These are phyloP conservation scores for Eremobia ochroleuca DNA, from an alignment of 2,888 invertebrate species.

Conservation along the genomic window DNA sequence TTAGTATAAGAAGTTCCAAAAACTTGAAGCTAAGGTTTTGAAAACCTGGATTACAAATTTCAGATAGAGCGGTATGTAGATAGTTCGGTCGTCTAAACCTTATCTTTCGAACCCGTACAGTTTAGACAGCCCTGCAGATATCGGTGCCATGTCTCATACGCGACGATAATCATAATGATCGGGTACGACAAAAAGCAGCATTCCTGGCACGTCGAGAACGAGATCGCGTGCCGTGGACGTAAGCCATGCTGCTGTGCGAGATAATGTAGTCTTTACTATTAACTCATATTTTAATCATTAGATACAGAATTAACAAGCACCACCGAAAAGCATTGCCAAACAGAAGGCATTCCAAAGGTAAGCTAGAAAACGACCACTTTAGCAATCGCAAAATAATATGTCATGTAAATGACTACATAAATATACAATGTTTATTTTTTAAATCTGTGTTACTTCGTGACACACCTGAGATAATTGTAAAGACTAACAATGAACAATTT, in stretches of 20 bases:
- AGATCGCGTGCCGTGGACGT: conserved; percentile 79
- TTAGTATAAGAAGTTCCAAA: background rate
- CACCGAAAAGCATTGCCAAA: conserved; percentile 5
- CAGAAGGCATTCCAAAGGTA: background rate
- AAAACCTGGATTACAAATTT: background rate
- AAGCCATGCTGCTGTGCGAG: conserved; percentile 58
- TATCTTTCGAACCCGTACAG: conserved; percentile 1
- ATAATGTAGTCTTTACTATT: conserved; percentile 57
- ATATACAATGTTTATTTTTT: conserved; percentile 40
- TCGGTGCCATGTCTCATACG: conserved; percentile 72
- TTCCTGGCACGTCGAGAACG: conserved; percentile 77
- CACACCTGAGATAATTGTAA: conserved; percentile 62
- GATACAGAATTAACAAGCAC: conserved; percentile 4
- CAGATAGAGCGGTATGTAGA: no score
- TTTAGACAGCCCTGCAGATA: conserved; percentile 62
- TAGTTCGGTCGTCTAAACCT: background rate
- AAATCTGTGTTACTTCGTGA: conserved; percentile 54
- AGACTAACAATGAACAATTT: conserved; percentile 70
- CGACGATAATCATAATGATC: conserved; percentile 77
- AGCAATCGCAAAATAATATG: conserved; percentile 27
- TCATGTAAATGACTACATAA: conserved; percentile 40
- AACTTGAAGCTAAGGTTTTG: background rate
- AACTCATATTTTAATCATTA: conserved; percentile 55
- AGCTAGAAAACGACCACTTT: background rate
- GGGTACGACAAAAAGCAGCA: conserved; percentile 80